Evolutionary conservation across 2,113 vertebrate species (phyloP), one percentile per base, ranked within the genome.

Genomic region (Rhineura floridana): DNA sequence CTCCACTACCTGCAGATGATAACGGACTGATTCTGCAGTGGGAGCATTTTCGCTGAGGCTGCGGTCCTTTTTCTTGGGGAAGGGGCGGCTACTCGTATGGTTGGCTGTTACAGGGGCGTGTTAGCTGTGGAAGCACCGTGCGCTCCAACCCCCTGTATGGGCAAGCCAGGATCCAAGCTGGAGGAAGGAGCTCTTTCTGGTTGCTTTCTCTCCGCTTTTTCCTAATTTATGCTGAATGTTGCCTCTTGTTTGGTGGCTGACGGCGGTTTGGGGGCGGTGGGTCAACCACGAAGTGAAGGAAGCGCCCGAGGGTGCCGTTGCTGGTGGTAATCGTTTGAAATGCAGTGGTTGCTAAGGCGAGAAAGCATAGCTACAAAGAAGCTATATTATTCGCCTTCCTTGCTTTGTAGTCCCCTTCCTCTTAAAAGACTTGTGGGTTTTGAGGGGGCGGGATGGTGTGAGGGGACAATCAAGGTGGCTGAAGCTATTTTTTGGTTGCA

Each of bases 311-410:
- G 88, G 83, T 59, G 55, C 69, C 83, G 67, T 39, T 87, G 86
- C 50, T 81, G 67, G n/a, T 81, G 83, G 83, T 28, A 81, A 81
- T 67, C 44, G 70, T 78, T 50, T 75, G 69, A 81, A 81, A 75
- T 89, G 67, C 87, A 77, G 72, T 30, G 72, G 87, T 81, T 81
- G 88, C 78, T 86, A 86, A 62, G 88, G 87, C 36, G 44, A 77
- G 59, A 50, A 85, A 81, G 83, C 77, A 28, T 33, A 55, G 11
- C 83, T 63, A 77, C 83, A 75, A 81, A 75, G 83, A 50, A 65
- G 55, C 33, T 11, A 50, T 46, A 33, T 8, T 36, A 23, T 12
- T 13, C 65, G 19, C n/a, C 82, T 50, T 4, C 52, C 4, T n/a
- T 28, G 52, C 36, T 59, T 59, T 36, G 52, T 46, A 28, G 39